phyloP scores from a whole-genome alignment of 2,113 vertebrate species.

The Pseudois nayaur region DNA sequence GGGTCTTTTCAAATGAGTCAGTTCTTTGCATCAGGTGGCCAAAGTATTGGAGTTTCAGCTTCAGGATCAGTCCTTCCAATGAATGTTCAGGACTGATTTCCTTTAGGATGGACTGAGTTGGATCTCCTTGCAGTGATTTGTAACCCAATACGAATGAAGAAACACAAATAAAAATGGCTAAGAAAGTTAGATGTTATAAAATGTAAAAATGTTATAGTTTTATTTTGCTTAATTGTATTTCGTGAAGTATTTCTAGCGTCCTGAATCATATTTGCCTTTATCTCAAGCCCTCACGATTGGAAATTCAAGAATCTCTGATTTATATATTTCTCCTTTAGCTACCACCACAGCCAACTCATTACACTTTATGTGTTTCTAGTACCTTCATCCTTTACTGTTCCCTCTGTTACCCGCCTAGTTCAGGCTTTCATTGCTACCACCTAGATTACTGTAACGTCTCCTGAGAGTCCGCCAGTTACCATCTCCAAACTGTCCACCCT shows the following conservation, averaged over 20 bases:
- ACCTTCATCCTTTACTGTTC: neutral
- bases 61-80: neutral
- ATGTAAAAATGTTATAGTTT: neutral
- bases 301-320: neutral
- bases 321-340: neutral
- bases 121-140: neutral
- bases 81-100: neutral
- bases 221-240: neutral
- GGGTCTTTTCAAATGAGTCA: neutral
- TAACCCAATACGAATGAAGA: neutral
- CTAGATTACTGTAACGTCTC: neutral
- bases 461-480: neutral
- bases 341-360: neutral
- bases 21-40: neutral
- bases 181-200: neutral
- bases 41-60: neutral
- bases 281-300: neutral
- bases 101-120: neutral
- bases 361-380: neutral
- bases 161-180: neutral
- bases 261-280: neutral
- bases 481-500: neutral
- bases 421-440: neutral
- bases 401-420: neutral
- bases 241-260: neutral